phyloP scores from a whole-genome alignment of 2,888 invertebrate genomes.

The Papilio protenor region DNA sequence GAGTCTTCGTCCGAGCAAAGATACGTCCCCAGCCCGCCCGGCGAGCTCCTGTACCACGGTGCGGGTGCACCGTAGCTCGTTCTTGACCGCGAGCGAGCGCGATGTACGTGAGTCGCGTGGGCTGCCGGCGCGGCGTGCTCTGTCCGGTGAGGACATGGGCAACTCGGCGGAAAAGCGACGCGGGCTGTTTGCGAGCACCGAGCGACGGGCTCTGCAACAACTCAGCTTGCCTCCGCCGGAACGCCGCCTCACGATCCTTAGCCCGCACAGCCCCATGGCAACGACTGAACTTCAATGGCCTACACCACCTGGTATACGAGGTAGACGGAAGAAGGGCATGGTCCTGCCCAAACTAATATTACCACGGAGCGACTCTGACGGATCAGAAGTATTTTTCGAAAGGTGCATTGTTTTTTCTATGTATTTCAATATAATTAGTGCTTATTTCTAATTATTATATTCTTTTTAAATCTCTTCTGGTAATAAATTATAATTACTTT shows the following conservation, averaged over 20 bases:
- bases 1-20: conserved; percentile 85
- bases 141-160: conserved; percentile 86
- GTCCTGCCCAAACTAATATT: conserved; percentile 90
- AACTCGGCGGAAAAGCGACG: conserved; percentile 87
- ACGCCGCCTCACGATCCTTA: conserved; percentile 89
- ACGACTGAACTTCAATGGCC: conserved; percentile 86
- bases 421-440: background rate
- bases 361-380: conserved; percentile 90
- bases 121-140: conserved; percentile 85
- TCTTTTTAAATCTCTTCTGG: background rate
- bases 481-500: background rate
- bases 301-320: conserved; percentile 84
- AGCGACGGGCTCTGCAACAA: conserved; percentile 86
- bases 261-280: conserved; percentile 91
- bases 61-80: conserved; percentile 85
- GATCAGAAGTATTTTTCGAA: conserved; percentile 87
- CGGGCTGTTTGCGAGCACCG: conserved; percentile 87
- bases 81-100: conserved; percentile 86
- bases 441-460: background rate
- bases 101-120: conserved; percentile 87
- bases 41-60: conserved; percentile 79
- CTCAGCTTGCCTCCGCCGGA: conserved; percentile 89
- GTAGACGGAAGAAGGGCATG: conserved; percentile 88
- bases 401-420: conserved; percentile 68
- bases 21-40: conserved; percentile 82